Evolutionary conservation across 2,797 vertebrate genomes (phyloP).

Genomic region (Hydrolagus colliei): DNA sequence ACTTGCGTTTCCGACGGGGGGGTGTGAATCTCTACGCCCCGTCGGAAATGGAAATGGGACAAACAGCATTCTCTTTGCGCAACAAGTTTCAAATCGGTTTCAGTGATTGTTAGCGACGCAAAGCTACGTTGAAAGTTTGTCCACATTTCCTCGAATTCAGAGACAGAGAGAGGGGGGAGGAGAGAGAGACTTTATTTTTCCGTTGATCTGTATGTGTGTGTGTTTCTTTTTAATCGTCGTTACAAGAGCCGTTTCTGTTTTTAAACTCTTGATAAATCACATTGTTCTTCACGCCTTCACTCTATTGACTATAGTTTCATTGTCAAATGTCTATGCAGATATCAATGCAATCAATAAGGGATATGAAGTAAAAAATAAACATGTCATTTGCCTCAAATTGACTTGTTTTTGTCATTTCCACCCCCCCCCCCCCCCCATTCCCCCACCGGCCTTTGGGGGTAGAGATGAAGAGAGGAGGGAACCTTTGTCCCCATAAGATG

Average conservation of each 20-base stretch:
- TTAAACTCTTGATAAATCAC: not conserved
- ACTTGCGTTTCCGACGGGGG: no score
- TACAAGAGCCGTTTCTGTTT: not conserved
- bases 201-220: not conserved
- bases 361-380: conserved; percentile 15
- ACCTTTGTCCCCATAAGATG: no score
- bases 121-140: not conserved
- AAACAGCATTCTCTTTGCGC: no score
- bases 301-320: conserved; percentile 2
- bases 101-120: not conserved
- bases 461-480: no score
- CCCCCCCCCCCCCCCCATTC: no score
- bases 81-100: not conserved
- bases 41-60: no score
- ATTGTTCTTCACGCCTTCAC: not conserved
- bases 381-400: conserved; percentile 13
- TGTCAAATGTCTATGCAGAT: conserved; percentile 29
- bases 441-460: not conserved
- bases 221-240: not conserved
- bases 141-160: not conserved
- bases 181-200: not conserved
- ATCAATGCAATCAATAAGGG: conserved; percentile 30
- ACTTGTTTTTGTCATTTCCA: not conserved
- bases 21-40: no score
- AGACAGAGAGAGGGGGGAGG: not conserved